Base-by-base conservation (phyloP, 23 tunicate species). In the Styela clava region DNA sequence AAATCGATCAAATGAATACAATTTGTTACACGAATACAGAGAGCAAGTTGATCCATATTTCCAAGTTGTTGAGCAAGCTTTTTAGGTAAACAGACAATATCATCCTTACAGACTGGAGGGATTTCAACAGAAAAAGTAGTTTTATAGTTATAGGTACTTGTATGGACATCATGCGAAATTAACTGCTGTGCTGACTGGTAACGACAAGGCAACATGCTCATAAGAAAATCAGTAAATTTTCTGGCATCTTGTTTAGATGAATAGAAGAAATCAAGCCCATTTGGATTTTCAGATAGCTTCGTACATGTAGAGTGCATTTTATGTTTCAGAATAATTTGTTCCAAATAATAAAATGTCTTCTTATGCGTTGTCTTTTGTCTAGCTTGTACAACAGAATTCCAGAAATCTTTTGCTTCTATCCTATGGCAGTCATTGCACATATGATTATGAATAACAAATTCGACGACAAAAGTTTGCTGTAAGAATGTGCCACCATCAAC, bases 361-460 rank as follows among this genome's bases (percentile, higher is more conserved):
- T 95, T 95, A 51, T 89, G 95, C 21, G 76, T 34, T 26, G 82
- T 81, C 44, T 89, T 95, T 74, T 95, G 99, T 22, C 99, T 86
- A 62, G 87, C 97, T 79, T 95, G 99, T 2, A 95, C 99, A 31
- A 88, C 74, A 18, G 95, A 86, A 22, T 95, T 95, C 99, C 99
- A 95, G 56, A 85, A 95, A 67, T 95, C 95, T 74, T 95, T 95
- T 2, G 99, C 99, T 84, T 95, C 99, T 21, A 95, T 92, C 25
- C 99, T 83, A 70, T 95, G 99, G 78, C 99, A 95, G 25, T 95
- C 99, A n/a, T 74, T 62, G 35, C 99, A 95, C 92, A 86, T 89
- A 25, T 89, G 92, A 73, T 90, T 90, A 52, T 89, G 88, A 73
- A 95, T 73, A 56, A 92, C 87, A 74, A 70, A 95, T 69, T 95